A percentile compares a stretch with the other conserved stretches of the same genome.
These are phyloP conservation scores for Amblyteles armatorius DNA, from an alignment of 2,888 invertebrate species.

Conservation along the genomic window DNA sequence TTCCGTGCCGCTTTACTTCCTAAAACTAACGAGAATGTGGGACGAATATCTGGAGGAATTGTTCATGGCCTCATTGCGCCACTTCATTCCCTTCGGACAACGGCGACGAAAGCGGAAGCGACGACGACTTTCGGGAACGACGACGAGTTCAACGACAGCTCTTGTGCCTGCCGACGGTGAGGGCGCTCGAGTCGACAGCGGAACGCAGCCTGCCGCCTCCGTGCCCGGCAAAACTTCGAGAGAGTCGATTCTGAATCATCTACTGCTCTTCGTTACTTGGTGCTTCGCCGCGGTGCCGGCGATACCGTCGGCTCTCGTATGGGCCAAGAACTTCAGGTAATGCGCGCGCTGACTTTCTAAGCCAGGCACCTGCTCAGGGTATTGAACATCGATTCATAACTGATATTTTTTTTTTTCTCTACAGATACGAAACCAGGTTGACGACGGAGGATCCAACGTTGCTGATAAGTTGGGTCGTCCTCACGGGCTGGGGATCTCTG, in stretches of 20 bases:
- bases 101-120: conserved; percentile 69
- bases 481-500: conserved; percentile 77
- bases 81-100: conserved; percentile 84
- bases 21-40: conserved; percentile 90
- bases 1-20: conserved; percentile 79
- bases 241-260: conserved; percentile 89
- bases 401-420: conserved; percentile 8
- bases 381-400: conserved; percentile 27
- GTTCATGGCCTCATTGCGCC: conserved; percentile 85
- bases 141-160: conserved; percentile 23
- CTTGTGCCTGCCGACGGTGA: neutral
- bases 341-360: neutral
- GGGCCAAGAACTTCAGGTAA: conserved; percentile 93
- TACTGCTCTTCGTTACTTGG: conserved; percentile 90
- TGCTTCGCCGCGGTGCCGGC: conserved; percentile 88
- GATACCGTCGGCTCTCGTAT: conserved; percentile 90
- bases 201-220: neutral
- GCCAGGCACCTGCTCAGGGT: conserved; percentile 72
- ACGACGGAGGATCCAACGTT: conserved; percentile 80
- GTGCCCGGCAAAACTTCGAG: conserved; percentile 54
- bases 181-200: neutral
- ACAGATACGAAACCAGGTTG: conserved; percentile 78
- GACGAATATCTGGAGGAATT: conserved; percentile 91
- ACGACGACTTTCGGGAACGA: conserved; percentile 29
- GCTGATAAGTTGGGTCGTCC: conserved; percentile 78